These are phyloP conservation scores for Anguilla obscura DNA, from an alignment of 2,797 vertebrate species.

Conservation along the genomic window DNA sequence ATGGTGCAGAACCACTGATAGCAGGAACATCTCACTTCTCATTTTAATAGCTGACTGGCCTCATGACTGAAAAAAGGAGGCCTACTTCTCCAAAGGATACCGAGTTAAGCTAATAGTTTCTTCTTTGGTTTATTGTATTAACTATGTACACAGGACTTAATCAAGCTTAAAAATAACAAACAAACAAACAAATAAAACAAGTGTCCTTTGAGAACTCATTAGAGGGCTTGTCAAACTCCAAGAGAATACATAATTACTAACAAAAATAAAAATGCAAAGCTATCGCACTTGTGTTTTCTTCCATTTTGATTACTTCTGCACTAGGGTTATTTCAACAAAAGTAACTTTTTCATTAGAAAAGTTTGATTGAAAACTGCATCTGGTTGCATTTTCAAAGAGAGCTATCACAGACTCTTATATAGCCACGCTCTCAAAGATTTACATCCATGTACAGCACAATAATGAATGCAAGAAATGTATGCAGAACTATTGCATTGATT, in stretches of 20 bases:
- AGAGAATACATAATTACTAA: constrained; percentile 83
- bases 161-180: constrained; percentile 81
- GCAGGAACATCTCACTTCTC: background rate
- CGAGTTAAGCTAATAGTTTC: constrained; percentile 65
- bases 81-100: constrained; percentile 60
- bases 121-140: constrained; percentile 77
- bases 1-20: background rate
- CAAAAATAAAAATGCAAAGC: constrained; percentile 81
- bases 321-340: constrained; percentile 78
- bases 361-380: constrained; percentile 67
- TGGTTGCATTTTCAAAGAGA: constrained; percentile 53
- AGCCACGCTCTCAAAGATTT: background rate
- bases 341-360: constrained; percentile 66
- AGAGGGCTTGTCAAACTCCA: constrained; percentile 80
- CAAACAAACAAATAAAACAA: constrained; percentile 80
- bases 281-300: constrained; percentile 73
- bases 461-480: constrained; percentile 62
- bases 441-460: constrained; percentile 66
- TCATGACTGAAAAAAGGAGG: constrained; percentile 44
- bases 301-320: constrained; percentile 70
- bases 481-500: constrained; percentile 52
- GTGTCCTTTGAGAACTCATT: constrained; percentile 83
- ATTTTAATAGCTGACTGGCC: constrained; percentile 4
- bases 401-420: constrained; percentile 60
- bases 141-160: constrained; percentile 81